These are phyloP conservation scores for Papilio aristodemus DNA, from an alignment of 1,140 invertebrate species.

Conservation along the genomic window DNA sequence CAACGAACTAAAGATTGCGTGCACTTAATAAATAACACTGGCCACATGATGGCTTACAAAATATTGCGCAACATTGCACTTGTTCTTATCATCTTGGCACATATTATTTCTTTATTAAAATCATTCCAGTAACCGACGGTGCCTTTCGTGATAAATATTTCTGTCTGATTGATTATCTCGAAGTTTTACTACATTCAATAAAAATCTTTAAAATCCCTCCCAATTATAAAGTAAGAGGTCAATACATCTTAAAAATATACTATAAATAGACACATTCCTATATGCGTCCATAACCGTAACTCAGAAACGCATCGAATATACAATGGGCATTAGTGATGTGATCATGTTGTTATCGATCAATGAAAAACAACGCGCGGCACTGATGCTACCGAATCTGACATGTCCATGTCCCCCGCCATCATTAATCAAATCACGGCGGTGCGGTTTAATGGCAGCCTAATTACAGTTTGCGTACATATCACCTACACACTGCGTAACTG, in stretches of 20 bases:
- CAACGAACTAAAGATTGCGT: too few species aligned
- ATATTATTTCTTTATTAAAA: too few species aligned
- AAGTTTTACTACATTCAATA: neutral
- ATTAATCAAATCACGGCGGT: conserved; percentile 70
- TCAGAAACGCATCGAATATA: conserved; percentile 29
- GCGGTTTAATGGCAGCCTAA: conserved; percentile 68
- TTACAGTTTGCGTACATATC: conserved; percentile 61
- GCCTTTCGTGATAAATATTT: too few species aligned
- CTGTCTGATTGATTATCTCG: too few species aligned
- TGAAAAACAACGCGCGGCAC: conserved; percentile 45
- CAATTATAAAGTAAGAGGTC: conserved; percentile 11
- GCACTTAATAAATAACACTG: too few species aligned
- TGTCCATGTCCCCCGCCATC: conserved; percentile 41
- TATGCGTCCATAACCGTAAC: conserved; percentile 29
- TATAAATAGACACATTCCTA: conserved; percentile 29
- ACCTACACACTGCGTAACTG: conserved; percentile 51
- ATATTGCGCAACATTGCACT: too few species aligned
- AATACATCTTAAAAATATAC: conserved; percentile 13
- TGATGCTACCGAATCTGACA: conserved; percentile 42
- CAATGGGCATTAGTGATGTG: conserved; percentile 37
- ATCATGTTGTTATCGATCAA: conserved; percentile 43
- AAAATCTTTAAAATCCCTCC: neutral
- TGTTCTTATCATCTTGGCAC: too few species aligned
- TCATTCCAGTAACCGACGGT: too few species aligned
- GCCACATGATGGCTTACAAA: too few species aligned